phyloP scores from a whole-genome alignment of 2,113 vertebrate genomes.

The Taxidea taxus region DNA sequence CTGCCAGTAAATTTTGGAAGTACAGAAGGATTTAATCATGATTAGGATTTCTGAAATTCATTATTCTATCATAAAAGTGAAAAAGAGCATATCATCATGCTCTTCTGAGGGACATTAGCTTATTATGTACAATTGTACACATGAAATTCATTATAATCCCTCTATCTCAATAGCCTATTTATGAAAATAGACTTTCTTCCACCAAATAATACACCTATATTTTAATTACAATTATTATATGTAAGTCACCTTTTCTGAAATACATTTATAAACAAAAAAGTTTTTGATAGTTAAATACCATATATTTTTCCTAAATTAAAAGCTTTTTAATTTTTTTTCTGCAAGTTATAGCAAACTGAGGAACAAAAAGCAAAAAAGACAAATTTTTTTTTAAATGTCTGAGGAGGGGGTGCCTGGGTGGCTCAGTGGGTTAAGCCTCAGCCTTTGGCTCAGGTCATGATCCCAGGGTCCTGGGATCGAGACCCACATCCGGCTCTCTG shows the following conservation, averaged over 20 bases:
- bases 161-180: background rate
- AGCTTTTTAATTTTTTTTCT: background rate
- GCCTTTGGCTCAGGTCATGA: too few relatives aligned
- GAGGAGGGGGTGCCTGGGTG: background rate
- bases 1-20: background rate
- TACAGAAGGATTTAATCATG: background rate
- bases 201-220: background rate
- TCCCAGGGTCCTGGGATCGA: too few relatives aligned
- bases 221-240: background rate
- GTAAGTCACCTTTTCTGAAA: background rate
- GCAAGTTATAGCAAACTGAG: background rate
- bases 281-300: background rate
- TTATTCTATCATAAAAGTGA: background rate
- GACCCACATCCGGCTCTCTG: too few relatives aligned
- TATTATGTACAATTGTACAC: background rate
- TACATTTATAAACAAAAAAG: background rate
- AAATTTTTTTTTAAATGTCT: background rate
- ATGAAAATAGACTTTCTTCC: background rate
- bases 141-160: background rate
- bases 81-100: background rate
- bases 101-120: background rate
- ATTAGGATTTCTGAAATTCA: background rate
- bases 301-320: background rate
- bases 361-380: background rate
- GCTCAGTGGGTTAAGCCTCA: too few relatives aligned